phyloP scores from a whole-genome alignment of 1,140 invertebrate species.

The Sogatella furcifera region DNA sequence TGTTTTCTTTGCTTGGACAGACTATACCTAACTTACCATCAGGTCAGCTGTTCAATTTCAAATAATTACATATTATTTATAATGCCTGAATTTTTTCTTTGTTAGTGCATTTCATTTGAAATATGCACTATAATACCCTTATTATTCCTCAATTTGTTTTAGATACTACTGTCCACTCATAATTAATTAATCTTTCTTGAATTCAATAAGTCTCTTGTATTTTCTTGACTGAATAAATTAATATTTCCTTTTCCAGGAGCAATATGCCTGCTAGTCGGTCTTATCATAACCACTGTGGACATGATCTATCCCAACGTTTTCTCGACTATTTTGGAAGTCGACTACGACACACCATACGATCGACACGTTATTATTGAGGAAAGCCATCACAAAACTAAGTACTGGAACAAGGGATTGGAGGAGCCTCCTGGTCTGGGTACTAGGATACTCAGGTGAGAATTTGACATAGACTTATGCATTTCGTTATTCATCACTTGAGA shows the following conservation, averaged over 20 bases:
- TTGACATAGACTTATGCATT: not conserved
- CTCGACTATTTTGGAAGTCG: constrained; percentile 84
- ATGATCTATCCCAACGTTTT: constrained; percentile 82
- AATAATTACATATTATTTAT: too few relatives aligned
- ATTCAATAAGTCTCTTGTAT: not conserved
- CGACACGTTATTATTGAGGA: constrained; percentile 84
- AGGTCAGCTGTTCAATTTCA: too few relatives aligned
- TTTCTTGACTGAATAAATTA: too few relatives aligned
- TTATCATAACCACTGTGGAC: constrained; percentile 69
- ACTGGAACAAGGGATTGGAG: constrained; percentile 42
- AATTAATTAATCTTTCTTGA: not conserved
- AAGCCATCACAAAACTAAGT: constrained; percentile 53
- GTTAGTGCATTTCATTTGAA: too few relatives aligned
- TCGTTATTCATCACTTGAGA: not conserved
- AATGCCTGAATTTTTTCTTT: too few relatives aligned
- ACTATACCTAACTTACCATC: too few relatives aligned
- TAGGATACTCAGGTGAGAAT: constrained; percentile 44
- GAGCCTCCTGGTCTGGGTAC: constrained; percentile 47
- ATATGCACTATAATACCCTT: too few relatives aligned
- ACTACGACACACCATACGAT: constrained; percentile 89
- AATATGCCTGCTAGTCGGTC: constrained; percentile 58
- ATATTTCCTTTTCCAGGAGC: constrained; percentile 45
- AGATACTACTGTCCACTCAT: too few relatives aligned
- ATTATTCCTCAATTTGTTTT: too few relatives aligned
- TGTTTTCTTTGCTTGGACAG: too few relatives aligned